These are phyloP conservation scores for Cynodonichthys magdalenae DNA, from an alignment of 2,797 vertebrate genomes.

Conservation along the genomic window DNA sequence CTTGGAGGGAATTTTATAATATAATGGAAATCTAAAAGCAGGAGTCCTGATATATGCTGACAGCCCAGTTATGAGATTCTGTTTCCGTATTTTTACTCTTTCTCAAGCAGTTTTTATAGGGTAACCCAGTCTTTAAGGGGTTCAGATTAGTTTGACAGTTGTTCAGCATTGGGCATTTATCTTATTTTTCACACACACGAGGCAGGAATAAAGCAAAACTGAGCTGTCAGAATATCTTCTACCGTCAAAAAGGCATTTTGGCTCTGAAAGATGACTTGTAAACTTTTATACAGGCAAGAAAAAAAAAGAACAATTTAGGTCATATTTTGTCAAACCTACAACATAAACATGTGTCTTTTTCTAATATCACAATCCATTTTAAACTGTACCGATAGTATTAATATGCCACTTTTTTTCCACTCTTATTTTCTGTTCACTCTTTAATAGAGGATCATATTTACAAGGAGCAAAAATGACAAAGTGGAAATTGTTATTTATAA, in stretches of 20 bases:
- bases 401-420: slow-evolving; percentile 30
- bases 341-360: slow-evolving; percentile 28
- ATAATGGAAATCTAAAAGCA: slow-evolving; percentile 24
- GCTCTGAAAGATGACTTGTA: slow-evolving; percentile 14
- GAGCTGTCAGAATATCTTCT: slow-evolving; percentile 35
- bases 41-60: slow-evolving; percentile 32
- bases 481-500: slow-evolving; percentile 36
- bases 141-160: slow-evolving; percentile 2
- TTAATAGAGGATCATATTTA: slow-evolving; percentile 45
- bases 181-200: slow-evolving; percentile 10
- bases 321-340: slow-evolving; percentile 20
- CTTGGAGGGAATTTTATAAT: slow-evolving; percentile 37
- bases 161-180: slow-evolving; percentile 1
- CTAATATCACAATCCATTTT: slow-evolving; percentile 35
- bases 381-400: slow-evolving; percentile 28
- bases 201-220: slow-evolving; percentile 14
- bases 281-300: slow-evolving; percentile 18
- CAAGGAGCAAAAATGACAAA: slow-evolving; percentile 38
- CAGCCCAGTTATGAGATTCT: slow-evolving; percentile 38
- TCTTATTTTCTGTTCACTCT: slow-evolving; percentile 27
- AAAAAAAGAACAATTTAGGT: slow-evolving; percentile 9
- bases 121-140: slow-evolving; percentile 20
- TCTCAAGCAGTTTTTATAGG: slow-evolving; percentile 22
- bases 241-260: slow-evolving; percentile 2
- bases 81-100: slow-evolving; percentile 2